Conservation (phyloP, 2,113 vertebrate genomes). For the Eretmochelys imbricata region DNA sequence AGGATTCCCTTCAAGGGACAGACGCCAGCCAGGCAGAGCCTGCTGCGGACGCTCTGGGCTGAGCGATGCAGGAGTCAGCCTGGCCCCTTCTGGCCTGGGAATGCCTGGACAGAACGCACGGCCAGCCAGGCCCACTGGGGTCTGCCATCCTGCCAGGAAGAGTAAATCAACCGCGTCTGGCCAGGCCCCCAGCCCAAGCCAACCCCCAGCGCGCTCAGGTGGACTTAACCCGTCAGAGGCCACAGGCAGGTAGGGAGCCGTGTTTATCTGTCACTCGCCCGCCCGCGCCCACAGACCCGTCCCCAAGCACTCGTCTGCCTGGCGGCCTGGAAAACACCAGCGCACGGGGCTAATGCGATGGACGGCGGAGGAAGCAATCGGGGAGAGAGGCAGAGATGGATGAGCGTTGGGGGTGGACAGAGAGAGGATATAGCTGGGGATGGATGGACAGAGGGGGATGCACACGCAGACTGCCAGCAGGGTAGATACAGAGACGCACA, state of each 20-base stretch:
- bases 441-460: neutral
- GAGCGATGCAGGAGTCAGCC: neutral
- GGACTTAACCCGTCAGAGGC: neutral
- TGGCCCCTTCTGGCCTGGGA: neutral
- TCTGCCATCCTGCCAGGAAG: neutral
- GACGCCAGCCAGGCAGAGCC: too few species aligned
- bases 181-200: neutral
- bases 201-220: too few species aligned
- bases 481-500: too few species aligned
- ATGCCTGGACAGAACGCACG: neutral
- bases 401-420: too few species aligned
- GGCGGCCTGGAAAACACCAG: neutral
- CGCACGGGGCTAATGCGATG: too few species aligned
- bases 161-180: neutral
- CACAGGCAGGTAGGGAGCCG: neutral
- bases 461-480: too few species aligned
- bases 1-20: too few species aligned
- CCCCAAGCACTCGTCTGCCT: neutral
- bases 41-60: neutral
- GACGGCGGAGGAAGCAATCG: too few species aligned
- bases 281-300: neutral
- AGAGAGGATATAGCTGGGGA: too few species aligned
- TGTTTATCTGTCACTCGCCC: fast-evolving
- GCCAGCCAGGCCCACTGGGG: neutral
- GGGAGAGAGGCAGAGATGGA: too few species aligned